Evolutionary conservation across 2,113 vertebrate genomes (phyloP).

Genomic region (Halcyon senegalensis): DNA sequence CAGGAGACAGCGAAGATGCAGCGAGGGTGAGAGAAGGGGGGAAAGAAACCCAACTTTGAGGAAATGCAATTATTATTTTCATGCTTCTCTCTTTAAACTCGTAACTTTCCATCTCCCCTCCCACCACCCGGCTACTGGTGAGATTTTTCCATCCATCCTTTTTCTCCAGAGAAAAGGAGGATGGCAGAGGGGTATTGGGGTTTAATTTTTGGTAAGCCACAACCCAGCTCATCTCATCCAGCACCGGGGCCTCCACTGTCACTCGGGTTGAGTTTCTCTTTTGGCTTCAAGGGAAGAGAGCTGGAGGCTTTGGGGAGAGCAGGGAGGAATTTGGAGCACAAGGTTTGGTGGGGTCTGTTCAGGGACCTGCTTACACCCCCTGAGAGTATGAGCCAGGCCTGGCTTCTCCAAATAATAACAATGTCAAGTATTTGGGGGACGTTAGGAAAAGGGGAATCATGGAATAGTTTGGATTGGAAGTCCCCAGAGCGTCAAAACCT

Average conservation of each 20-base stretch:
- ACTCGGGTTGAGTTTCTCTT: neutral
- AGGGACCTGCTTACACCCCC: neutral
- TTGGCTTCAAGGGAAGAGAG: neutral
- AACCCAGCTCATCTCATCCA: neutral
- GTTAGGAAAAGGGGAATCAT: neutral
- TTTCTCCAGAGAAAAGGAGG: neutral
- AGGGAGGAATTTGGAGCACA: neutral
- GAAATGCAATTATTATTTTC: neutral
- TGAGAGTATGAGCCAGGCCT: neutral
- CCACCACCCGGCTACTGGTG: accelerated
- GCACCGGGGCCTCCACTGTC: accelerated
- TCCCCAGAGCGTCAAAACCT: neutral
- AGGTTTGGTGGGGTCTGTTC: neutral
- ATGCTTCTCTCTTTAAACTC: neutral
- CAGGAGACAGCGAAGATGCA: neutral
- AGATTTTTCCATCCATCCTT: neutral
- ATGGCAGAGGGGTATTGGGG: neutral
- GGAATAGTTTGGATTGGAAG: neutral
- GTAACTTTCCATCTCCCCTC: neutral
- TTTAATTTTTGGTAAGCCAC: neutral
- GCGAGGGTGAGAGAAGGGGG: accelerated
- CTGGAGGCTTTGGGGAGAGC: neutral
- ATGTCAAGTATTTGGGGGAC: neutral
- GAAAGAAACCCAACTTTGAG: neutral
- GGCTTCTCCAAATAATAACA: neutral